A percentile compares a stretch with the other conserved stretches of the same genome.
phyloP scores from a whole-genome alignment of 2,797 vertebrate species.

The Loris lydekkerianus region DNA sequence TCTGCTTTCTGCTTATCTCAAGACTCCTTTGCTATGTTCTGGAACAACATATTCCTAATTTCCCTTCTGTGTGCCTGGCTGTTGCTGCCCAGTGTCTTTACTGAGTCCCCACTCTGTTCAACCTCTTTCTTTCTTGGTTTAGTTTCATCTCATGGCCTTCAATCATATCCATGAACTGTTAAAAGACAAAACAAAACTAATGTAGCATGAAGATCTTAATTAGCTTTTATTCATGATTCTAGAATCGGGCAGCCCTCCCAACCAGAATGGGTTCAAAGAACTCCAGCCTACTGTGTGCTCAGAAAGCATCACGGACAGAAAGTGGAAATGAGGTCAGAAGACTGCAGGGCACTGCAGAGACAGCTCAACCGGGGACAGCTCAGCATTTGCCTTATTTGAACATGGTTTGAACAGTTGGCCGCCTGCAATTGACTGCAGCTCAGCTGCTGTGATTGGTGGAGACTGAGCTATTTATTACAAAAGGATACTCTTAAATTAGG shows the following conservation, averaged over 20 bases:
- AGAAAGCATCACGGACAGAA: background rate
- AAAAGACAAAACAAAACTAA: background rate
- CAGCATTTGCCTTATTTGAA: background rate
- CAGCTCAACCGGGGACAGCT: background rate
- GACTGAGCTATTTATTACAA: background rate
- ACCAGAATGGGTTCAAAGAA: background rate
- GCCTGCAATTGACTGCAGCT: background rate
- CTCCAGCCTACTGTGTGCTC: background rate
- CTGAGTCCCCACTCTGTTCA: background rate
- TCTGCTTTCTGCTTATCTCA: background rate
- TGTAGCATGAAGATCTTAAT: background rate
- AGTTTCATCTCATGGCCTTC: background rate
- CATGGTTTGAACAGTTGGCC: background rate
- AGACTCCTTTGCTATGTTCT: background rate
- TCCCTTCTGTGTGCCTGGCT: background rate
- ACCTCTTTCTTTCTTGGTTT: background rate
- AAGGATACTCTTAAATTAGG: conserved; percentile 5
- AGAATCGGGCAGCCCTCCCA: background rate
- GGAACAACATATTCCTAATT: background rate
- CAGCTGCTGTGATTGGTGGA: background rate
- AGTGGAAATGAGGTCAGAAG: background rate
- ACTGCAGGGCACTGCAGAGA: background rate
- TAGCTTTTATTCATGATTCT: background rate
- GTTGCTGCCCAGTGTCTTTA: background rate
- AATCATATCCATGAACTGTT: background rate